Base-by-base conservation (phyloP, 2,888 invertebrate genomes). In the Steinernema hermaphroditum region DNA sequence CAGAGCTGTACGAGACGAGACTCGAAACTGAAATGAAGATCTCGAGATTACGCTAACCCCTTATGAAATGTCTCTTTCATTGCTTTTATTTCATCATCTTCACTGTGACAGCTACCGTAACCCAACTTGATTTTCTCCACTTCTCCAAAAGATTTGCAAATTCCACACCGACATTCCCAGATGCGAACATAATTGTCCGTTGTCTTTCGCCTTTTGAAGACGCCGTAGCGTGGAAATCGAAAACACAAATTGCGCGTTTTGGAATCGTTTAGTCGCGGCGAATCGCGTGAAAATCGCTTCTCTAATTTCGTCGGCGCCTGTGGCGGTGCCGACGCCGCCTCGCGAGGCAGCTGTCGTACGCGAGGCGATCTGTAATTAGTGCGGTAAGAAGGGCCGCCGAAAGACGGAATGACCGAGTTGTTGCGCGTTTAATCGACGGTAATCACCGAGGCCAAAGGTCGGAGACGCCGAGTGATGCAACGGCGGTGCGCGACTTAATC, bases 381-480 rank as follows among this genome's bases (percentile, higher is more conserved):
- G 54, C 54, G 54, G 54, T 54, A 54, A 54, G 54, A 27, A 46
- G 46, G n/a, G 54, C 27, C 27, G 54, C 54, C 54, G 54, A 14
- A 12, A 22, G 22, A 54, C 14, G 54, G 22, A 54, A 46, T 19
- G 46, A 46, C 46, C 46, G 46, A 16, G 27, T 24, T 54, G 54
- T 54, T 54, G 54, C 54, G 54, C 54, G 54, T 54, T 54, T 27
- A 54, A 54, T 54, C 54, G 54, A 22, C 54, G 54, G 54, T 54
- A 54, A 22, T 22, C 54, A 46, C 46, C 46, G 54, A 22, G 54
- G 54, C 54, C 54, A 54, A 54, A 54, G 54, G 54, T 54, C 54
- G 54, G 24, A 16, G 46, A n/a, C 46, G 46, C 46, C 16, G 27
- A 24, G 54, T 54, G 54, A 54, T 54, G 54, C 27, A 54, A 54